Evolutionary conservation across 2,797 vertebrate species (phyloP), one percentile per base, ranked within the genome.

Genomic region (Betta splendens): DNA sequence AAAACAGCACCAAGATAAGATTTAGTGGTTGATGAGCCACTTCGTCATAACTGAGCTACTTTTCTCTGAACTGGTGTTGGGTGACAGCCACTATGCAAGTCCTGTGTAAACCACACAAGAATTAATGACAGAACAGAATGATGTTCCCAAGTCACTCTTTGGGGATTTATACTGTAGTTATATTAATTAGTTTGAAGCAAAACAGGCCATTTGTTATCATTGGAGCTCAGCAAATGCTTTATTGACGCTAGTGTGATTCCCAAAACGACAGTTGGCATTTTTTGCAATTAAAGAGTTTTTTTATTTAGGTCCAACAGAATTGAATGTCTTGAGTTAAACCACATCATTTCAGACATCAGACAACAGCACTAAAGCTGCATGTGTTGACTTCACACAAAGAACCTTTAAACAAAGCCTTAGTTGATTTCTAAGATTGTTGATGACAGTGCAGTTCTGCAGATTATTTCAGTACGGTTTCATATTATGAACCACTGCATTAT

Each of bases 1-100:
- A 9, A 45, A 43, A 37, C 56, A 46, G 31, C 26, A 22, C 2
- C 18, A 2, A 72, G 77, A 85, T 83, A 55, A 83, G 65, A 81
- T 72, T n/a, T 32, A 5, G 85, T 74, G 86, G 89, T 79, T 63
- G 58, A 76, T 79, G 39, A 69, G 39, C 17, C 57, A 57, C 20
- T 9, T 57, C 13, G 42, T 9, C 25, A 47, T 48, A 52, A 74
- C 12, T 10, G 5, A 55, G 47, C 9, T 16, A 0, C 2, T 12
- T 38, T 89, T 89, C 87, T 75, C 29, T 75, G 88, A 88, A 89
- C 0, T 2, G 15, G 15, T 1, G 8, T n/a, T 35, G 7, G 10
- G 9, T 20, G 10, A 1, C 31, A 45, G n/a, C n/a, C n/a, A 4
- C 16, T 20, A 29, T 23, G 11, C 10, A n/a, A 7, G 23, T 5